Base-by-base conservation (phyloP, 2,797 vertebrate species). In the Hybognathus amarus region DNA sequence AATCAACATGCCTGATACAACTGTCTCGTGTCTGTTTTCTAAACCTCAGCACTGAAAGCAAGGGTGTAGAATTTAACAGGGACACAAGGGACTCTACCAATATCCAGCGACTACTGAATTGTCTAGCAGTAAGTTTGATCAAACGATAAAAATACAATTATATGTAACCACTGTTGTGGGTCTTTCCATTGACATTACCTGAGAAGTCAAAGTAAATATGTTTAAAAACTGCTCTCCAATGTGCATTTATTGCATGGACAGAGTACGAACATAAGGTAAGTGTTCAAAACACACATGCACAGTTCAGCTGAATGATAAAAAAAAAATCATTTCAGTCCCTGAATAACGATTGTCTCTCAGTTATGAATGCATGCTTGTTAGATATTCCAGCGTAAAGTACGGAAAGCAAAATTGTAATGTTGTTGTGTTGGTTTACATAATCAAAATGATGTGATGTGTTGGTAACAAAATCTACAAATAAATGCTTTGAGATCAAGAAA, bases 1-100 rank as follows among this genome's bases (percentile, higher is more conserved):
- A 85, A 86, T 89, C 71, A 77, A 59, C 22, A 5, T 54, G 20
- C 77, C 81, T 33, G 59, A 66, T 83, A 79, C 79, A 66, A 79
- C 71, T 38, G 80, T 70, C 78, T 67, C 27, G 18, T 22, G 8
- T 27, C 27, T 52, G 73, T 73, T 38, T 50, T 63, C 11, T n/a
- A 66, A 66, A 61, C 52, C 38, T 54, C 56, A 66, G 45, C 70
- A 61, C 36, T 15, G 6, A 75, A 75, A 18, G 13, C 13, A 63
- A 30, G 2, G 61, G 27, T 63, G 22, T 13, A 13, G 11, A 40
- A 40, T 45, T 69, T 69, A 38, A 3, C 27, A 30, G 13, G 61
- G 24, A 30, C 6, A 0, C 27, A 8, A 17, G 27, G 13, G 27
- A 63, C 27, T 15, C 59, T 63, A 30, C 10, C n/a, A 63, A 30